A percentile compares a stretch with the other conserved stretches of the same genome.
Conservation (phyloP, 2,113 vertebrate genomes). For the Aspidoscelis tigris region DNA sequence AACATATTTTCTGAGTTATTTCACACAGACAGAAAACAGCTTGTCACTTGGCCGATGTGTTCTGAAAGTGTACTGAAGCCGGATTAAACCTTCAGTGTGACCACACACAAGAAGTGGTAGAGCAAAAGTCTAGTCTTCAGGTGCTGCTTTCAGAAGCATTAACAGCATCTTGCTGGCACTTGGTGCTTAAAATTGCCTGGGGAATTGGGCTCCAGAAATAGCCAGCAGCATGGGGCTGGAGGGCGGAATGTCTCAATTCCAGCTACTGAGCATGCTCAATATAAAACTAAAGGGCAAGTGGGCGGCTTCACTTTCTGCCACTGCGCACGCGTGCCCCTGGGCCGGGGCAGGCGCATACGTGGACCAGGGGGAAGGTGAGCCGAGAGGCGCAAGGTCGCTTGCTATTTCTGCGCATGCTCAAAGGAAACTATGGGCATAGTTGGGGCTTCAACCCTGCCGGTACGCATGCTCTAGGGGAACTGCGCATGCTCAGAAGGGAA, state of each 20-base stretch:
- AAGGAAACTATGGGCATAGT: accelerated
- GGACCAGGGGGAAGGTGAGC: background rate
- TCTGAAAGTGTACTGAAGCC: too few relatives aligned
- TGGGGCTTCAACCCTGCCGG: background rate
- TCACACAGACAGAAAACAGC: too few relatives aligned
- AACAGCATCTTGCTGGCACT: too few relatives aligned
- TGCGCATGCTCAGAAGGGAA: background rate
- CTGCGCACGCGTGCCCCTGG: background rate
- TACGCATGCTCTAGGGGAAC: background rate
- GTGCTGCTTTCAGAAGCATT: too few relatives aligned
- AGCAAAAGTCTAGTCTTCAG: too few relatives aligned
- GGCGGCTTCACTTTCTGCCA: background rate
- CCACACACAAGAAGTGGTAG: too few relatives aligned
- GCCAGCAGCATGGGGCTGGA: background rate
- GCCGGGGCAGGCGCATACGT: too few relatives aligned
- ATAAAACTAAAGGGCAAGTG: background rate
- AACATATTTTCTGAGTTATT: too few relatives aligned
- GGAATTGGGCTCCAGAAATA: too few relatives aligned
- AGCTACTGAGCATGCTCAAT: slow-evolving; percentile 3
- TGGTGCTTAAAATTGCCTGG: too few relatives aligned
- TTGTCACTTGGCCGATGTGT: too few relatives aligned
- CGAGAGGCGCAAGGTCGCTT: background rate
- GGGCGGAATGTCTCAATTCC: background rate
- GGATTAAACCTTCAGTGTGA: too few relatives aligned
- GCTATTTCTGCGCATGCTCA: background rate